Evolutionary conservation across 2,113 vertebrate species (phyloP).

Genomic region (Rhinopithecus roxellana): DNA sequence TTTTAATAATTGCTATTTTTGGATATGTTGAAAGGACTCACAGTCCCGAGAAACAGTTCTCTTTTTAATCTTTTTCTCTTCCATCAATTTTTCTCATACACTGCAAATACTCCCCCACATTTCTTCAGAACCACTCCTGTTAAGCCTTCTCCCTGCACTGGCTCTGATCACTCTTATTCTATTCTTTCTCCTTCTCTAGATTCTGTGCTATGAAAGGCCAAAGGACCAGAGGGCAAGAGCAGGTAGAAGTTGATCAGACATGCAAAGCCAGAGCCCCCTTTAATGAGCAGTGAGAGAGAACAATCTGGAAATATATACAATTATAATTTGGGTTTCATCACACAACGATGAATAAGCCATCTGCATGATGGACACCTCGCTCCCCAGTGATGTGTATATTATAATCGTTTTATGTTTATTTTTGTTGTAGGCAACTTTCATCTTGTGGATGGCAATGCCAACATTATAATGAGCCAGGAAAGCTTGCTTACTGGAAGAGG

Average conservation of each 20-base stretch:
- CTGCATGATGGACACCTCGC: conserved; percentile 64
- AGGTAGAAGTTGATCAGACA: neutral
- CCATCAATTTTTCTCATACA: neutral
- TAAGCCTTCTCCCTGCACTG: neutral
- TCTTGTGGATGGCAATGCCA: conserved; percentile 54
- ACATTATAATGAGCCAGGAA: conserved; percentile 51
- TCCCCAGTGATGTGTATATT: conserved; percentile 56
- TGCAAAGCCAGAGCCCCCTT: conserved; percentile 20
- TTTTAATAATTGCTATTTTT: neutral
- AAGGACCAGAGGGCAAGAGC: neutral
- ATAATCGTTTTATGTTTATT: conserved; percentile 71
- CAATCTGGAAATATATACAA: conserved; percentile 36
- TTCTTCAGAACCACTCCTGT: neutral
- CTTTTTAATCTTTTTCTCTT: conserved; percentile 3
- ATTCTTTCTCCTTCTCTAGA: neutral
- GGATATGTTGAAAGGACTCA: neutral
- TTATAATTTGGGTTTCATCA: conserved; percentile 64
- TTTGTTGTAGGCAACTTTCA: conserved; percentile 68
- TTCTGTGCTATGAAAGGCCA: neutral
- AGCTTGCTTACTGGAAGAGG: conserved; percentile 53
- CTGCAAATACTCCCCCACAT: neutral
- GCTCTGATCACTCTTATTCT: neutral
- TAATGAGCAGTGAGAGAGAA: conserved; percentile 25
- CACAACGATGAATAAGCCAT: conserved; percentile 61
- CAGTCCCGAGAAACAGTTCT: conserved; percentile 10